Base-by-base conservation (phyloP, 2,113 vertebrate genomes). In the Gobiocypris rarus region DNA sequence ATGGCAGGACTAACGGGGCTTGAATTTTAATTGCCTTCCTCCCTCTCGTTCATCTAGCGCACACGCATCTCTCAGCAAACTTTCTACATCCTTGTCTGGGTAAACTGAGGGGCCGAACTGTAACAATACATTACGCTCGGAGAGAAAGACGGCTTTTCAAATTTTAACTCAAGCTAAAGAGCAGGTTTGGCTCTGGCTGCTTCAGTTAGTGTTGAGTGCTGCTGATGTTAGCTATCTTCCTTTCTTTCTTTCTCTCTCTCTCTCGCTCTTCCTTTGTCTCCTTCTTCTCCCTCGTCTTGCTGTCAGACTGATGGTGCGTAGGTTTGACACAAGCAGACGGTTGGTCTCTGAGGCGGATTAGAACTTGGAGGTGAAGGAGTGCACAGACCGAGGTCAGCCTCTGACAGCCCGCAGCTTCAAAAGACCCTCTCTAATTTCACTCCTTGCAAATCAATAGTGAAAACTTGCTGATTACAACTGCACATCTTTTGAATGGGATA, bases 11-110 rank as follows among this genome's bases (percentile, higher is more conserved):
- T 88, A 92, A 92, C 90, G 86, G 89, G 89, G 89, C 89, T 89
- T 91, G 92, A 91, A 93, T 93, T 93, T 93, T 93, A 93, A 93
- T 91, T 89, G 91, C 75, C 86, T 75, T 74, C 22, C 31, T 48
- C 75, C 14, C 3, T 79, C 38, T 38, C 17, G 9, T 19, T 54
- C 59, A 43, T 15, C 70, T 50, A 50, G 74, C 78, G 22, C 56
- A 75, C 73, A 74, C 56, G 24, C 77, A 65, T 70, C 45, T 84
- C 41, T 56, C 50, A 70, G 50, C 61, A 77, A 48, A 58, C 54
- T 78, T 41, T 86, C 89, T 87, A 91, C 90, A 91, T 89, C 85
- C 91, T 92, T 86, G 31, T 83, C 52, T 84, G 19, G 65, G 84
- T 87, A 90, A 89, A 90, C 83, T 5, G 45, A 81, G 61, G 85